These are phyloP conservation scores for Diorhabda sublineata DNA, from an alignment of 1,140 invertebrate species.

Conservation along the genomic window DNA sequence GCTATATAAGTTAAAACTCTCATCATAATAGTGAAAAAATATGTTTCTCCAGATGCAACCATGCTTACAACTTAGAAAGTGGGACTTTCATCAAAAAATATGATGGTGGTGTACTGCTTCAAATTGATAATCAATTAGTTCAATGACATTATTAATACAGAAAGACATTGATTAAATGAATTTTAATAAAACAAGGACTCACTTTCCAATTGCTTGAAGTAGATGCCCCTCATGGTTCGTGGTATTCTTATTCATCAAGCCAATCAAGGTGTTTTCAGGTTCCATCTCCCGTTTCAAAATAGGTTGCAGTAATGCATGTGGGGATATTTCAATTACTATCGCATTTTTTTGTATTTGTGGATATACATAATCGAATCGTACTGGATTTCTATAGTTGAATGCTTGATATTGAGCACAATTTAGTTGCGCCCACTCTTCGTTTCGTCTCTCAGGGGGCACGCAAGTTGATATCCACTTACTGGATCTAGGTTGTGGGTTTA, in stretches of 20 bases:
- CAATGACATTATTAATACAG: no score
- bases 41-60: no score
- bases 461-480: constrained; percentile 83
- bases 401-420: constrained; percentile 88
- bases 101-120: no score
- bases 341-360: constrained; percentile 80
- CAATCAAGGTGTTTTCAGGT: not conserved
- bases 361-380: constrained; percentile 75
- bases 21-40: no score
- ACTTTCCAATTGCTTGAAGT: not conserved
- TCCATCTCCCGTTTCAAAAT: not conserved
- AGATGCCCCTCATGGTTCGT: not conserved
- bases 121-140: no score
- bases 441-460: constrained; percentile 70
- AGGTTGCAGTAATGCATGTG: constrained; percentile 65
- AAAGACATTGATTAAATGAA: no score
- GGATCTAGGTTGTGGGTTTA: constrained; percentile 64
- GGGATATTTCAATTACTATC: constrained; percentile 86
- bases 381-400: constrained; percentile 79
- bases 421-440: constrained; percentile 56
- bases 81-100: no score
- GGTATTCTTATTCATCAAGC: not conserved
- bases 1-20: no score
- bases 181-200: not conserved
- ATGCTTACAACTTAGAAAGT: no score